These are phyloP conservation scores for Hydrotaea diabolus DNA, from an alignment of 2,888 invertebrate genomes.

Conservation along the genomic window DNA sequence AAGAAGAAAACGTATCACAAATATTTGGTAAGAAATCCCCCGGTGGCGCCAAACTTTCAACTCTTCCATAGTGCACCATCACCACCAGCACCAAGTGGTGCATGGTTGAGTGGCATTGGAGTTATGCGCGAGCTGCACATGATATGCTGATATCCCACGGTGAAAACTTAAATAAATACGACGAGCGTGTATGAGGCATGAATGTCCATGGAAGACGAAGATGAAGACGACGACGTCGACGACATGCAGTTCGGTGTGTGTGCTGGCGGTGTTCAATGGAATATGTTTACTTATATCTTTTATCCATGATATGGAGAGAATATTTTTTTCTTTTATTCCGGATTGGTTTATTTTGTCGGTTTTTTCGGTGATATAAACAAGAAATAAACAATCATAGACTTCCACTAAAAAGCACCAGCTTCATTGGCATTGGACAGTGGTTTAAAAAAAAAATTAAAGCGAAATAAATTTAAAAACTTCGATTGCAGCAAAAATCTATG, in stretches of 20 bases:
- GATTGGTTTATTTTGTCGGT: neutral
- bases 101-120: neutral
- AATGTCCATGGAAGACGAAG: neutral
- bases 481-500: too few relatives aligned
- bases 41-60: slow-evolving; percentile 66
- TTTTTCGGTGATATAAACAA: slow-evolving; percentile 4
- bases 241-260: neutral
- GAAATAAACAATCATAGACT: slow-evolving; percentile 16
- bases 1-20: slow-evolving; percentile 40
- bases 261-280: neutral
- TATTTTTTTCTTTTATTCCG: too few relatives aligned
- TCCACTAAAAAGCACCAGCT: neutral
- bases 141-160: slow-evolving; percentile 21
- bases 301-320: neutral
- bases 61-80: slow-evolving; percentile 33
- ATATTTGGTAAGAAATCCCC: slow-evolving; percentile 46
- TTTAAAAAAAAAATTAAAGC: neutral
- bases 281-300: neutral
- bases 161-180: slow-evolving; percentile 33
- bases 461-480: too few relatives aligned
- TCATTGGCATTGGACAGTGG: neutral
- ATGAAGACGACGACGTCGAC: too few relatives aligned
- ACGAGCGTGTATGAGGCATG: neutral
- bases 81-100: neutral
- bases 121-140: slow-evolving; percentile 4